Conservation (phyloP, 1,140 invertebrate species). For the Laupala kohalensis region DNA sequence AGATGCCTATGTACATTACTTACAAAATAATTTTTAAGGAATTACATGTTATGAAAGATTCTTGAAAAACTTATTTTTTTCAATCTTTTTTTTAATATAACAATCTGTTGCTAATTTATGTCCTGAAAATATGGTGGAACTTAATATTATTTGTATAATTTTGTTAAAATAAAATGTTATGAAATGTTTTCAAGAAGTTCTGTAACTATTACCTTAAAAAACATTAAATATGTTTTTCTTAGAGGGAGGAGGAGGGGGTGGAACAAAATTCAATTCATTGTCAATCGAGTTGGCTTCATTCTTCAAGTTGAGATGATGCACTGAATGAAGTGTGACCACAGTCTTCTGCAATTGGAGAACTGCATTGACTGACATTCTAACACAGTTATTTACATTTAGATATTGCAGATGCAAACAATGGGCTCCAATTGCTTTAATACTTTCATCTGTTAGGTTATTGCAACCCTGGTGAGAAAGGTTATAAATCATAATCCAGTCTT, state of each 20-base stretch:
- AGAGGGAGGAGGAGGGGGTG: background rate
- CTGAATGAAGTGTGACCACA: background rate
- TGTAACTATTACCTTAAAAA: background rate
- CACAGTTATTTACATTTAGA: conserved; percentile 44
- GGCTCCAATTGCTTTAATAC: conserved; percentile 38
- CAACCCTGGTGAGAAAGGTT: conserved; percentile 38
- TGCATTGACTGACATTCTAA: conserved; percentile 32
- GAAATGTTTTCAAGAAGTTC: background rate
- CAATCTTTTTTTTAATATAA: background rate
- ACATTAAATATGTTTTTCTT: too few species aligned
- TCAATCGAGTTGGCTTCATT: background rate
- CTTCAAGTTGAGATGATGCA: background rate
- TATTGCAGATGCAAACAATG: conserved; percentile 41
- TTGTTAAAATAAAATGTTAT: background rate
- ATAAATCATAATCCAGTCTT: background rate
- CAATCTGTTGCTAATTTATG: background rate
- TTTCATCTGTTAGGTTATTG: conserved; percentile 47
- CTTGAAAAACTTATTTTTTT: background rate
- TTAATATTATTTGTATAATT: background rate
- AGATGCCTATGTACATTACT: too few species aligned
- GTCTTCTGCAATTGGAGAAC: background rate
- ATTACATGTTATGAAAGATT: background rate
- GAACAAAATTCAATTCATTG: background rate
- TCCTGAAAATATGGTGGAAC: background rate
- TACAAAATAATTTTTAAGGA: background rate